phyloP scores from a whole-genome alignment of 2,113 vertebrate genomes.

The Channa argus region DNA sequence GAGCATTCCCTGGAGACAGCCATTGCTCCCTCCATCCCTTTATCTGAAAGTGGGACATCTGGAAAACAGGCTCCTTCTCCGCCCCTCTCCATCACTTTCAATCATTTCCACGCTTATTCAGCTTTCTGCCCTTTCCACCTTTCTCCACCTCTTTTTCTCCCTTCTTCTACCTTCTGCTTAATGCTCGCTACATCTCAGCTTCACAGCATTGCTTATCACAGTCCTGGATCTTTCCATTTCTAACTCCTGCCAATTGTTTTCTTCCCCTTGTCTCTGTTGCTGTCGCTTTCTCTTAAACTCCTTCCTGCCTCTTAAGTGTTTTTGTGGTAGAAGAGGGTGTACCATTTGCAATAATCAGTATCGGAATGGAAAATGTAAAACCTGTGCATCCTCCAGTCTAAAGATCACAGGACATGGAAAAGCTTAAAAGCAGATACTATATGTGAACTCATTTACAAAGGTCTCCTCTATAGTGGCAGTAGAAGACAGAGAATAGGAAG shows the following conservation, averaged over 20 bases:
- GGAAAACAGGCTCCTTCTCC: conserved; percentile 67
- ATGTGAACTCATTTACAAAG: background rate
- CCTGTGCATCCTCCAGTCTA: no score
- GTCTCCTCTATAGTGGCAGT: no score
- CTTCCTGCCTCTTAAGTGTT: conserved; percentile 9
- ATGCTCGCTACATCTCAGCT: conserved; percentile 6
- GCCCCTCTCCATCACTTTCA: conserved; percentile 70
- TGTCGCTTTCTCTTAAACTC: conserved; percentile 22
- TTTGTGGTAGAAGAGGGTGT: conserved; percentile 2
- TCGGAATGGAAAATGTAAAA: background rate
- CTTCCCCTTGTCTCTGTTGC: conserved; percentile 18
- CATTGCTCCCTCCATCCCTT: conserved; percentile 57
- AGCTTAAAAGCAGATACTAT: background rate
- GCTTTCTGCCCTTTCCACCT: conserved; percentile 49
- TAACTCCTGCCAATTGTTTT: conserved; percentile 42
- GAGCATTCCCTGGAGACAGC: conserved; percentile 58
- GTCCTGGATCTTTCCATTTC: conserved; percentile 46
- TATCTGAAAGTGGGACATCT: conserved; percentile 70
- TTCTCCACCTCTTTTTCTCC: conserved; percentile 29
- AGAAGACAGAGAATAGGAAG: background rate
- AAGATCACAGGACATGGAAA: background rate
- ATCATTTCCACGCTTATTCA: conserved; percentile 67
- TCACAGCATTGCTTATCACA: conserved; percentile 43
- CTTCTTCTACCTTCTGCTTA: conserved; percentile 30
- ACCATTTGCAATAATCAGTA: conserved; percentile 12